Percentiles rank a stretch among this genome's conserved stretches.
phyloP scores from a whole-genome alignment of 53 echinoderm and acorn worm species.

The Zoroaster sp. region DNA sequence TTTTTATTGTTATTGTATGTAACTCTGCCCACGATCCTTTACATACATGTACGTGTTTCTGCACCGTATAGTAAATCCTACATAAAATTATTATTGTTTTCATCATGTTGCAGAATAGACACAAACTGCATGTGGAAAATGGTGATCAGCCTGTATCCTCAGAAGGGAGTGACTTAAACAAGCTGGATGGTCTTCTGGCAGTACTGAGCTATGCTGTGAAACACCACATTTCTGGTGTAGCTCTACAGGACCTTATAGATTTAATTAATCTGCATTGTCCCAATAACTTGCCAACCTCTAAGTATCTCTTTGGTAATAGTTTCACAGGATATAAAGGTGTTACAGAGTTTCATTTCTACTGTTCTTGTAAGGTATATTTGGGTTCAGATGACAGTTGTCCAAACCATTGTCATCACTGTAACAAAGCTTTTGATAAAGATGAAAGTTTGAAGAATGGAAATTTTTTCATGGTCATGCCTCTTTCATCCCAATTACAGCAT shows the following conservation, averaged over 20 bases:
- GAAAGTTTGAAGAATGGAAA: background rate
- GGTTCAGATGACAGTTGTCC: background rate
- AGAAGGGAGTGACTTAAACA: background rate
- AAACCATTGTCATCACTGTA: background rate
- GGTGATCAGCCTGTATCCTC: no score
- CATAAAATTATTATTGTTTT: no score
- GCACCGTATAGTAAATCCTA: no score
- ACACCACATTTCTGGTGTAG: background rate
- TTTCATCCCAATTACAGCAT: background rate
- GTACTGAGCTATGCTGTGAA: background rate
- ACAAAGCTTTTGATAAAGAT: background rate
- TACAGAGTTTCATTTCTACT: background rate
- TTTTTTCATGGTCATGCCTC: background rate
- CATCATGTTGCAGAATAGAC: no score
- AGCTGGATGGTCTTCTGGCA: background rate
- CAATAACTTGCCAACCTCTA: background rate
- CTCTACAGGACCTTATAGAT: background rate
- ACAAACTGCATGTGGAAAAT: no score
- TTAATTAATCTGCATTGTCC: background rate
- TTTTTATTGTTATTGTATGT: no score
- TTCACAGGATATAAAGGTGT: background rate
- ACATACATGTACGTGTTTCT: no score
- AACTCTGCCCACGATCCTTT: no score
- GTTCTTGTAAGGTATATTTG: background rate
- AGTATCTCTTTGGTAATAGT: background rate